Percentiles rank a stretch among this genome's conserved stretches.
Conservation (phyloP, 2,888 invertebrate genomes). For the Lapara coniferarum region DNA sequence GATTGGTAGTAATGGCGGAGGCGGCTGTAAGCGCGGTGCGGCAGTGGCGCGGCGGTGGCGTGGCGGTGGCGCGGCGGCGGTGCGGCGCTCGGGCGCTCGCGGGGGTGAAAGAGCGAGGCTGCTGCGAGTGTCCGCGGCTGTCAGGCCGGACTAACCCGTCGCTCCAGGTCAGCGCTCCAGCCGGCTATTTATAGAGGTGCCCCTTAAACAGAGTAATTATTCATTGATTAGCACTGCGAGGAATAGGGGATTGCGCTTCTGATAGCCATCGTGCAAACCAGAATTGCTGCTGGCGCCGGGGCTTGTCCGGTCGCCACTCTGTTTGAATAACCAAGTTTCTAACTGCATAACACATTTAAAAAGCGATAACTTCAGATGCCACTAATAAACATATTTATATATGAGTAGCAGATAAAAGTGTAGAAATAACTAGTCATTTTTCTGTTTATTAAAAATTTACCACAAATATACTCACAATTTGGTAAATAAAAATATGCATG, state of each 20-base stretch:
- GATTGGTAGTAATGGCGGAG: slow-evolving; percentile 42
- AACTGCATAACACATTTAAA: slow-evolving; percentile 20
- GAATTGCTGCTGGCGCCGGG: slow-evolving; percentile 76
- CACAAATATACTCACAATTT: slow-evolving; percentile 10
- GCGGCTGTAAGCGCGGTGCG: slow-evolving; percentile 34
- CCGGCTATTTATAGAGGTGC: slow-evolving; percentile 83
- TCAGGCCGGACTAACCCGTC: slow-evolving; percentile 83
- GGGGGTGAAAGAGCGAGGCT: slow-evolving; percentile 59
- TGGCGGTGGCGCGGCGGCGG: slow-evolving; percentile 39
- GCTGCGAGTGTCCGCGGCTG: slow-evolving; percentile 77
- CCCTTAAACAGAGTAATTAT: slow-evolving; percentile 84
- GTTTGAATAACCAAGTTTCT: slow-evolving; percentile 22
- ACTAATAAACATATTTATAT: slow-evolving; percentile 15
- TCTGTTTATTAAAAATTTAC: background rate
- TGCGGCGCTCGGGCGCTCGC: slow-evolving; percentile 40
- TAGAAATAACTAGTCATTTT: background rate
- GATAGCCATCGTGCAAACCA: slow-evolving; percentile 82
- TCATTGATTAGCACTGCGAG: slow-evolving; percentile 84
- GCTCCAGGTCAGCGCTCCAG: slow-evolving; percentile 84
- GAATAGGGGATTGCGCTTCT: slow-evolving; percentile 83
- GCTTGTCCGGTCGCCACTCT: slow-evolving; percentile 24
- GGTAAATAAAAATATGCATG: slow-evolving; percentile 16
- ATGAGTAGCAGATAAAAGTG: background rate
- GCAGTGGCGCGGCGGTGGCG: slow-evolving; percentile 30
- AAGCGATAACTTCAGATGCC: background rate